Conservation (phyloP, 2,113 vertebrate species). For the Megalops atlanticus region DNA sequence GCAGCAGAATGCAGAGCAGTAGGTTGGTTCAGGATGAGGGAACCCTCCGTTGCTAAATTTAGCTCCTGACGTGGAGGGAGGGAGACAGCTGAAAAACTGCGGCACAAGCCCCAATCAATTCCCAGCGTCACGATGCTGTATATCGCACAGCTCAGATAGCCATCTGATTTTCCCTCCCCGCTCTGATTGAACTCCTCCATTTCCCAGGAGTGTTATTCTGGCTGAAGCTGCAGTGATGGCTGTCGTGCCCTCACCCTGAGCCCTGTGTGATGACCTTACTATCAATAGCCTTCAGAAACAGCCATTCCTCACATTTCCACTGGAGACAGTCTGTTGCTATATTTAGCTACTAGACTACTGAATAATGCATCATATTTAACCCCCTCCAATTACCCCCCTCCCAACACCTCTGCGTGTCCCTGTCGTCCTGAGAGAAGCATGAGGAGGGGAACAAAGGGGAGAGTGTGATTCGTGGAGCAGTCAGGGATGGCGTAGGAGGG, state of each 20-base stretch:
- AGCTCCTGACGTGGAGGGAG: constrained; percentile 44
- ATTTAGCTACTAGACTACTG: constrained; percentile 64
- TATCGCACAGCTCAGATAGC: constrained; percentile 38
- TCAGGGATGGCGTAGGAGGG: constrained; percentile 29
- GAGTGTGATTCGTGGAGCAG: background rate
- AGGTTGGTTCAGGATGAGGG: constrained; percentile 40
- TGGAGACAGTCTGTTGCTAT: constrained; percentile 57
- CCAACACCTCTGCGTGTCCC: background rate
- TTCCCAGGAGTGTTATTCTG: constrained; percentile 16
- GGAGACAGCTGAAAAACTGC: constrained; percentile 54
- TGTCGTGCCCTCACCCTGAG: constrained; percentile 34
- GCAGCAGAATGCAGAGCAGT: constrained; percentile 61
- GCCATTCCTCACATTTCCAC: constrained; percentile 30
- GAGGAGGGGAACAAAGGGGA: constrained; percentile 18
- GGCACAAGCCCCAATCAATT: constrained; percentile 58
- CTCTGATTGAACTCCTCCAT: constrained; percentile 32
- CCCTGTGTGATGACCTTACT: constrained; percentile 38
- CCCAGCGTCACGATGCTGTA: constrained; percentile 54
- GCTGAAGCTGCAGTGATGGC: constrained; percentile 3
- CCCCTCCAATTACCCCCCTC: background rate
- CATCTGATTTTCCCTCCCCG: constrained; percentile 27
- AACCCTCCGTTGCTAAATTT: constrained; percentile 68
- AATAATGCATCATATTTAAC: constrained; percentile 64
- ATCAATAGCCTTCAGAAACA: constrained; percentile 29
- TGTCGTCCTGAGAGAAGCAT: background rate